phyloP scores from a whole-genome alignment of 2,888 invertebrate genomes.

The Sarcophaga rosellei region DNA sequence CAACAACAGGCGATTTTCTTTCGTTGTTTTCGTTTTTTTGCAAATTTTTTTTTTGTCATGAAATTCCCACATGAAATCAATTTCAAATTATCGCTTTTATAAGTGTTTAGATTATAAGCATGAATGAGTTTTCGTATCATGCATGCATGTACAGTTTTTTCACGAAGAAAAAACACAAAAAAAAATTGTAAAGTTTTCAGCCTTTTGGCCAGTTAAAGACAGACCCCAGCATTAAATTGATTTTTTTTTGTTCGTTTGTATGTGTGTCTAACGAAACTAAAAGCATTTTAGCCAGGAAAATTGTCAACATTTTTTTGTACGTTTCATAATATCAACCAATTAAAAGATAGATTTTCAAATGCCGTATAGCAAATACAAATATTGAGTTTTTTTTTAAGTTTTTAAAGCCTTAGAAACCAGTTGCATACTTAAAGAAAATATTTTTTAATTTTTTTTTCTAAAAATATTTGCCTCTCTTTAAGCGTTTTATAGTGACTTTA shows the following conservation, averaged over 20 bases:
- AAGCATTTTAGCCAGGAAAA: slow-evolving; percentile 6
- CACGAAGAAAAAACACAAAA: neutral
- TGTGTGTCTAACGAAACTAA: neutral
- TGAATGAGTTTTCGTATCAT: slow-evolving; percentile 60
- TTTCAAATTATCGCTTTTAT: slow-evolving; percentile 63
- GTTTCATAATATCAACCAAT: slow-evolving; percentile 68
- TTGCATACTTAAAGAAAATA: slow-evolving; percentile 51
- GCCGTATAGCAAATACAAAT: neutral
- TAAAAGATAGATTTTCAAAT: slow-evolving; percentile 54
- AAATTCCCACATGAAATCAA: slow-evolving; percentile 69
- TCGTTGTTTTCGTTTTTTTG: slow-evolving; percentile 17
- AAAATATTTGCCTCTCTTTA: neutral
- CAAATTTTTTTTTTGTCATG: slow-evolving; percentile 14
- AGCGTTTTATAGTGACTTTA: neutral
- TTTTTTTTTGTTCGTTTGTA: slow-evolving; percentile 9
- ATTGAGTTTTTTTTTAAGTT: neutral
- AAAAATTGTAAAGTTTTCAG: slow-evolving; percentile 43
- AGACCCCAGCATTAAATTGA: slow-evolving; percentile 48
- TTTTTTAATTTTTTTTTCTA: slow-evolving; percentile 2
- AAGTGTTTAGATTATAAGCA: slow-evolving; percentile 60
- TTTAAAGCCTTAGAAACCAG: slow-evolving; percentile 25
- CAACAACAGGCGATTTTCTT: slow-evolving; percentile 32
- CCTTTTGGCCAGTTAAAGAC: slow-evolving; percentile 46
- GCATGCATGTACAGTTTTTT: slow-evolving; percentile 45
- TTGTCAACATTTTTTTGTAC: slow-evolving; percentile 29